These are phyloP conservation scores for Iguana delicatissima DNA, from an alignment of 2,797 vertebrate species.

Conservation along the genomic window DNA sequence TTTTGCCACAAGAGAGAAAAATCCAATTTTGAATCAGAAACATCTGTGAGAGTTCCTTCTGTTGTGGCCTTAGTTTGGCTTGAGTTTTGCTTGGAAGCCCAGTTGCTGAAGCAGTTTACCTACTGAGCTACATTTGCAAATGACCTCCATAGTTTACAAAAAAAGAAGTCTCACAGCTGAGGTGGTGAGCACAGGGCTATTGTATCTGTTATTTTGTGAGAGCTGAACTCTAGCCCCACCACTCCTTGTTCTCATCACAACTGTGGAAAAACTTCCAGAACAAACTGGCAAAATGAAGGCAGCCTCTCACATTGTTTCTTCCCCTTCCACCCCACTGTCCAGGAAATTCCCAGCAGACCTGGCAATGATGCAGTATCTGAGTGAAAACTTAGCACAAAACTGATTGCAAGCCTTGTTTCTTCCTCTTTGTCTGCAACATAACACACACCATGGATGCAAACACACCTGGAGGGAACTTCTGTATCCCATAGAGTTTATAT, in stretches of 20 bases:
- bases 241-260: not conserved
- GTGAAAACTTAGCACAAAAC: not conserved
- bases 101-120: not conserved
- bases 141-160: not conserved
- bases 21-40: not conserved
- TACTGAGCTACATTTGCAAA: not conserved
- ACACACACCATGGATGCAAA: constrained; percentile 14
- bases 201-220: not conserved
- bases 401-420: not conserved
- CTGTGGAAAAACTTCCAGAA: not conserved
- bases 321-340: not conserved
- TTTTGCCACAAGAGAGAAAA: not conserved
- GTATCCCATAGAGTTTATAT: constrained; percentile 54
- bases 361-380: too few relatives aligned
- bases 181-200: not conserved
- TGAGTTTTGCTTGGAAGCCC: not conserved
- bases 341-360: not conserved
- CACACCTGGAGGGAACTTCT: constrained; percentile 5
- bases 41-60: not conserved
- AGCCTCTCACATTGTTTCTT: not conserved
- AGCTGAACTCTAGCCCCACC: not conserved
- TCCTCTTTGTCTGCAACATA: not conserved
- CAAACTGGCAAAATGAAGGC: not conserved
- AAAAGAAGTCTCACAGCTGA: not conserved
- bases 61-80: not conserved